A percentile compares a stretch with the other conserved stretches of the same genome.
Conservation (phyloP, 2,113 vertebrate genomes). For the Erinaceus europaeus region DNA sequence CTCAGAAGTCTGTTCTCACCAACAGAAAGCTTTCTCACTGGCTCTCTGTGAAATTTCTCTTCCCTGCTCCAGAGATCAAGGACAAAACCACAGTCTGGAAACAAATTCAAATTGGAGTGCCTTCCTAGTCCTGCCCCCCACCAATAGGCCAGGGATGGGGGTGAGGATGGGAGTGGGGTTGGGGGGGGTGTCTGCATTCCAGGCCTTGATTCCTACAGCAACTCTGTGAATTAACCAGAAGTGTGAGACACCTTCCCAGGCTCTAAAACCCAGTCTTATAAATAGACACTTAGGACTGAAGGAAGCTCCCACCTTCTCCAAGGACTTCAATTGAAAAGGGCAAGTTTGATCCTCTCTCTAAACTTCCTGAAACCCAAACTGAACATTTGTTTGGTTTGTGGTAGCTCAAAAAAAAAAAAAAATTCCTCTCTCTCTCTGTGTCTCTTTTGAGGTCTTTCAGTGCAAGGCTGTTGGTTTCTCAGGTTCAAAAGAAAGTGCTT, state of each 20-base stretch:
- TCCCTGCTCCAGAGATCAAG: background rate
- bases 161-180: no score
- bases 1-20: background rate
- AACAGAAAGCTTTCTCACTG: background rate
- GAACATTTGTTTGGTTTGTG: constrained; percentile 70
- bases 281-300: constrained; percentile 25
- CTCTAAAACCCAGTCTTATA: no score
- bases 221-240: constrained; percentile 1
- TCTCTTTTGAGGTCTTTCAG: background rate
- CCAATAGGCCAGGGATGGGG: no score
- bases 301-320: constrained; percentile 42
- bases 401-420: no score
- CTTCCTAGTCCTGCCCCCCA: background rate
- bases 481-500: constrained; percentile 53
- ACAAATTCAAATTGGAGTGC: background rate
- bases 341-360: constrained; percentile 61
- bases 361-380: constrained; percentile 63
- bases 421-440: no score
- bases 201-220: constrained; percentile 21
- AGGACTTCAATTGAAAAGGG: constrained; percentile 44
- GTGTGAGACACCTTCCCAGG: no score
- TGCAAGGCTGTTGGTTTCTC: constrained; percentile 54
- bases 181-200: background rate
- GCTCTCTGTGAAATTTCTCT: background rate
- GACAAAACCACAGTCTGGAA: constrained; percentile 3